phyloP scores from a whole-genome alignment of 2,797 vertebrate genomes.

The Pipistrellus nathusii region DNA sequence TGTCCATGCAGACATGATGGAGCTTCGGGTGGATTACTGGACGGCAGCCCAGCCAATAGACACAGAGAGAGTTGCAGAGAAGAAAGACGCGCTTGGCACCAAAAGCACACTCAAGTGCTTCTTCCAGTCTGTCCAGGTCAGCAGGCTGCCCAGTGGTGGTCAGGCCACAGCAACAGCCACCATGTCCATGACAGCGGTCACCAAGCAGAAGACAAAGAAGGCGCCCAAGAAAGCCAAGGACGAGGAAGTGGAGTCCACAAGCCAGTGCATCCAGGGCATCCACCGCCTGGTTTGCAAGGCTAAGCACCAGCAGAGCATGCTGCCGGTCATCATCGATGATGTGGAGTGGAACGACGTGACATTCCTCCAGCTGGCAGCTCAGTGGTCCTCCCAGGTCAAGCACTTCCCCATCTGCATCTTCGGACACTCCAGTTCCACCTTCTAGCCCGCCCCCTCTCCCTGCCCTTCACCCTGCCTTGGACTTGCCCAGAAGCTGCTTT shows the following conservation, averaged over 20 bases:
- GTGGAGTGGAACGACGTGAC: constrained; percentile 98
- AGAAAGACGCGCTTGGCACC: constrained; percentile 93
- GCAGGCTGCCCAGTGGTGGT: constrained; percentile 93
- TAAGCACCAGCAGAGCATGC: constrained; percentile 98
- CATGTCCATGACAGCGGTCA: constrained; percentile 97
- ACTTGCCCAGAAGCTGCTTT: too few species aligned
- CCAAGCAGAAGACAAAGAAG: too few species aligned
- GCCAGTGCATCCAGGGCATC: too few species aligned
- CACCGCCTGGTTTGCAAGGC: constrained; percentile 89
- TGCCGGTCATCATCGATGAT: constrained; percentile 96
- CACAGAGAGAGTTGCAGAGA: constrained; percentile 63
- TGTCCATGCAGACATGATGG: too few species aligned
- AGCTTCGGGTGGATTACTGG: too few species aligned
- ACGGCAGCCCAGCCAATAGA: too few species aligned
- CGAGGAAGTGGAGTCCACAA: too few species aligned
- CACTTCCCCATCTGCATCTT: constrained; percentile 98
- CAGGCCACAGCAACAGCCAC: constrained; percentile 91
- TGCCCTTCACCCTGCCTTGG: too few species aligned
- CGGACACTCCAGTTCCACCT: constrained; percentile 63
- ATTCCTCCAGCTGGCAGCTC: too few species aligned
- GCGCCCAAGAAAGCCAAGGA: too few species aligned
- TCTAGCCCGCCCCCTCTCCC: too few species aligned
- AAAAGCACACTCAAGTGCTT: constrained; percentile 99
- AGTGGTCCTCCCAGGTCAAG: constrained; percentile 91
- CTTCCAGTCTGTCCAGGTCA: constrained; percentile 99